Conservation (phyloP, 2,113 vertebrate species). For the Natator depressus region DNA sequence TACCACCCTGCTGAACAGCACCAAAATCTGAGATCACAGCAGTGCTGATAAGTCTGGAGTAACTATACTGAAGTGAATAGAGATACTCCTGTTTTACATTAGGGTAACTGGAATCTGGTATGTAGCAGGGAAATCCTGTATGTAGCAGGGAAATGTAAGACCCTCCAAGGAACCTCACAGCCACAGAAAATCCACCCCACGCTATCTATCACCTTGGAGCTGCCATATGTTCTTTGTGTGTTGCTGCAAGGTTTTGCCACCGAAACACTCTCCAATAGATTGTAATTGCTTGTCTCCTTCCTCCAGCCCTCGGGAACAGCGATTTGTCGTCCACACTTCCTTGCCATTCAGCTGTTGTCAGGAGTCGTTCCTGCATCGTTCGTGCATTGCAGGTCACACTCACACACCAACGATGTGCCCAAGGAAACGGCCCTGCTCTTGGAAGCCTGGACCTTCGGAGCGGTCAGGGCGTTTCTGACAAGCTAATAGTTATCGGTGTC, state of each 20-base stretch:
- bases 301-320: background rate
- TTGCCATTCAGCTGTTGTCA: background rate
- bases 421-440: background rate
- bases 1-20: background rate
- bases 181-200: accelerated
- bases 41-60: background rate
- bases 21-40: too few relatives aligned
- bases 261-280: background rate
- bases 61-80: accelerated
- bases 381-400: background rate
- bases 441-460: background rate
- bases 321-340: background rate
- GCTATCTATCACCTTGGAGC: background rate
- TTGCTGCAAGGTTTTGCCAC: background rate
- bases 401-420: accelerated
- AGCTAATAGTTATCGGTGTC: background rate
- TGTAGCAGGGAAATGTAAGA: background rate
- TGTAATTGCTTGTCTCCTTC: background rate
- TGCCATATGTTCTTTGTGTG: background rate
- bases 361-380: background rate
- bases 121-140: background rate
- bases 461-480: background rate
- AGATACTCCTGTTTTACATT: background rate
- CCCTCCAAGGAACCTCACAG: background rate
- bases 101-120: background rate